phyloP scores from a whole-genome alignment of 2,797 vertebrate species.

The Enteromius afrohamiltoni region DNA sequence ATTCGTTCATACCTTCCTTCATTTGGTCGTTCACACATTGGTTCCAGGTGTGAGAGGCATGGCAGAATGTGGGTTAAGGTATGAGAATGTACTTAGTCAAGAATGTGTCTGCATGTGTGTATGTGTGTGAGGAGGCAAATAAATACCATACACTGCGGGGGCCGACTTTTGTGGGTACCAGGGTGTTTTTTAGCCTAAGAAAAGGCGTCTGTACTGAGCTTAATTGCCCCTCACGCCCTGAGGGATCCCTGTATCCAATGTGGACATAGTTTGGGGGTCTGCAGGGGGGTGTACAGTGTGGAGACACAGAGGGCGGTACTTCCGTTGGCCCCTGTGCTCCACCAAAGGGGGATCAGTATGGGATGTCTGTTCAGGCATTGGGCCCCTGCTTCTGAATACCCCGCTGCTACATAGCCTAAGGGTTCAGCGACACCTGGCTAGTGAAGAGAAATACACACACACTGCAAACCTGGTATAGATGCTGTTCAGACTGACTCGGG shows the following conservation, averaged over 20 bases:
- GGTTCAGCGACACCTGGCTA: conserved; percentile 53
- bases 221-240: conserved; percentile 60
- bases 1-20: conserved; percentile 54
- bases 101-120: conserved; percentile 58
- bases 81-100: conserved; percentile 64
- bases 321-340: conserved; percentile 48
- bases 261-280: conserved; percentile 59
- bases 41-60: conserved; percentile 65
- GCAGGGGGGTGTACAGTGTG: conserved; percentile 58
- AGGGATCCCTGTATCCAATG: conserved; percentile 57
- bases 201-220: conserved; percentile 59
- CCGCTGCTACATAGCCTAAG: conserved; percentile 45
- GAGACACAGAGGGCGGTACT: conserved; percentile 49
- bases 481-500: not conserved
- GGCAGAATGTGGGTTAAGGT: conserved; percentile 54
- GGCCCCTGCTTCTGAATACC: conserved; percentile 48
- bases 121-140: conserved; percentile 62
- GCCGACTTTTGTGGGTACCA: conserved; percentile 61
- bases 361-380: conserved; percentile 43
- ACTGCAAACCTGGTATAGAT: conserved; percentile 3
- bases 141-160: conserved; percentile 62
- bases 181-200: conserved; percentile 58
- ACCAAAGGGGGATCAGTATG: conserved; percentile 40
- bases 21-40: conserved; percentile 67
- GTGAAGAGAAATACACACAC: conserved; percentile 38